Base-by-base conservation (phyloP, 1,140 invertebrate genomes). In the Aphelinus atriplicis region DNA sequence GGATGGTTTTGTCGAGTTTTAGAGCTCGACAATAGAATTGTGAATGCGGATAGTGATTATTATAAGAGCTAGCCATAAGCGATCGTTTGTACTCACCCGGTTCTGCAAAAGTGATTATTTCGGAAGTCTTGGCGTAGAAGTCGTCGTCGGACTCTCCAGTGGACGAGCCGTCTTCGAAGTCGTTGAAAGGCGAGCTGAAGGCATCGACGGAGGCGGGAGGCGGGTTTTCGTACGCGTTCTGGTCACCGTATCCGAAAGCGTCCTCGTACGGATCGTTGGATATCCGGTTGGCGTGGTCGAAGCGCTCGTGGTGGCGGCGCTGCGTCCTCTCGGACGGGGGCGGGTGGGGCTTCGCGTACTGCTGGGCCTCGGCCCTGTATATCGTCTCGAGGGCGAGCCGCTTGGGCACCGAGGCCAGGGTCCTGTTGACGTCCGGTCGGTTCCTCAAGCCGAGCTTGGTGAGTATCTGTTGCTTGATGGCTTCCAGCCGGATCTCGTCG, bases 41-140 rank as follows among this genome's bases (percentile, higher is more conserved):
- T 26, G 26, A 26, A 26, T 26, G 26, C 26, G 26, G 0, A 26
- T 26, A 26, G 0, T 26, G 26, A 26, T 26, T 26, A 26, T 26
- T 26, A 26, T 26, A 26, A 26, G 26, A 26, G 26, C 26, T 26
- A 26, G 26, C 26, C 26, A 26, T 26, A 26, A 26, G 26, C 26
- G 26, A 26, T 26, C 26, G 26, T 26, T 26, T 26, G 26, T 50
- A 85, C 90, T 90, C 88, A 94, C 94, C 94, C 86, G 92, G 91
- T 84, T 95, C 94, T 3, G 93, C 93, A 82, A 95, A 95, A 9
- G 93, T 92, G 79, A 95, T 94, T 80, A 95, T 94, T 85, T 95
- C 94, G 46, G 93, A 93, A 3, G 94, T 94, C 75, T 91, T 91
- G 7, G 92, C 94, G 84, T 93, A 94, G 81, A 93, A 94, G 79